phyloP scores from a whole-genome alignment of 2,888 invertebrate genomes.

The Agapostemon virescens region DNA sequence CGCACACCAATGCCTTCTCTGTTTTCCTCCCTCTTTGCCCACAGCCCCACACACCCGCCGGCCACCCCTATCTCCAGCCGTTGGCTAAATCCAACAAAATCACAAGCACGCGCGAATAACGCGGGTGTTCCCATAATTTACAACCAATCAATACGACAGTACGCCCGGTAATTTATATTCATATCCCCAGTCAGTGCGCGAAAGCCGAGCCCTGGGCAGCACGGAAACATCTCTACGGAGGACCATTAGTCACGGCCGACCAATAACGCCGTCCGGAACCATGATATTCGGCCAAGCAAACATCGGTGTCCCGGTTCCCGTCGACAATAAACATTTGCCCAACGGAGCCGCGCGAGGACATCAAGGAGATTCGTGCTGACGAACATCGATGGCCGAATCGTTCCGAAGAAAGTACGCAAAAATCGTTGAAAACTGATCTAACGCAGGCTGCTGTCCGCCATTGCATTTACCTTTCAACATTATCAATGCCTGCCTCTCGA shows the following conservation, averaged over 20 bases:
- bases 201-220: slow-evolving; percentile 29
- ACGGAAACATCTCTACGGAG: slow-evolving; percentile 41
- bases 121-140: slow-evolving; percentile 40
- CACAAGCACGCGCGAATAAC: slow-evolving; percentile 25
- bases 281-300: slow-evolving; percentile 22
- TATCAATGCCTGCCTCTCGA: too few relatives aligned
- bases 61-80: background rate
- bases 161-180: slow-evolving; percentile 42
- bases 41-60: too few relatives aligned
- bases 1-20: background rate
- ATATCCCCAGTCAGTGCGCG: slow-evolving; percentile 23
- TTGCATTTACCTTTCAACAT: too few relatives aligned
- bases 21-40: background rate
- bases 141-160: slow-evolving; percentile 39
- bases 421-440: background rate
- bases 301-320: slow-evolving; percentile 11
- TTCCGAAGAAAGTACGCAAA: background rate
- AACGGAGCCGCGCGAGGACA: background rate
- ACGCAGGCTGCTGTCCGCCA: too few relatives aligned
- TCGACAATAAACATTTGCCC: slow-evolving; percentile 27
- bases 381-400: background rate
- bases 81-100: slow-evolving; percentile 31
- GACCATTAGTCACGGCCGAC: slow-evolving; percentile 37
- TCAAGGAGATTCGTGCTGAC: background rate
- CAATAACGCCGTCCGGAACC: slow-evolving; percentile 33